Conservation (phyloP, 2,113 vertebrate genomes). For the Siniperca knerii region DNA sequence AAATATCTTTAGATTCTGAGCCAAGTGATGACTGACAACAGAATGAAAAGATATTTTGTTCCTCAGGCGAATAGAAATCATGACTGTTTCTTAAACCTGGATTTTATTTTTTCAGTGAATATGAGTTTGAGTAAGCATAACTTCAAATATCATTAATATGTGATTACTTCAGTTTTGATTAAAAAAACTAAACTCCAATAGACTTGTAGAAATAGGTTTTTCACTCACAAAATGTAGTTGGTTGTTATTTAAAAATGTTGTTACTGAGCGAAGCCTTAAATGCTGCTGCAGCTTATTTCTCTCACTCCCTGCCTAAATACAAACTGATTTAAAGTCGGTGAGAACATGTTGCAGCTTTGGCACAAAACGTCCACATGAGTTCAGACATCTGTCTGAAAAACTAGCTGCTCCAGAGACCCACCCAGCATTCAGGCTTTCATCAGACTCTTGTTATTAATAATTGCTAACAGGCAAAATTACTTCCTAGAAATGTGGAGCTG, state of each 20-base stretch:
- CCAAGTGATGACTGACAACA: constrained; percentile 19
- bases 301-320: constrained; percentile 7
- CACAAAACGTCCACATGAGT: constrained; percentile 49
- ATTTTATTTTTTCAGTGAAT: background rate
- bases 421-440: constrained; percentile 40
- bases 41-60: background rate
- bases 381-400: constrained; percentile 55
- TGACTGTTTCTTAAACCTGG: background rate
- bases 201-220: background rate
- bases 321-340: constrained; percentile 21
- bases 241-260: background rate
- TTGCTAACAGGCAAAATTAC: constrained; percentile 47
- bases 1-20: constrained; percentile 5
- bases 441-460: constrained; percentile 58
- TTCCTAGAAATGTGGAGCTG: constrained; percentile 30
- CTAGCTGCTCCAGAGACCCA: constrained; percentile 28
- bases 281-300: constrained; percentile 17
- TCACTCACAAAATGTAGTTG: background rate
- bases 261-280: background rate
- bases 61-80: constrained; percentile 3
- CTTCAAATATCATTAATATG: constrained; percentile 1
- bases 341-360: constrained; percentile 20
- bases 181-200: background rate
- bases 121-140: background rate
- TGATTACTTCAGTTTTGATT: background rate